Conservation (phyloP, 2,797 vertebrate genomes). For the Eulemur albifrons region DNA sequence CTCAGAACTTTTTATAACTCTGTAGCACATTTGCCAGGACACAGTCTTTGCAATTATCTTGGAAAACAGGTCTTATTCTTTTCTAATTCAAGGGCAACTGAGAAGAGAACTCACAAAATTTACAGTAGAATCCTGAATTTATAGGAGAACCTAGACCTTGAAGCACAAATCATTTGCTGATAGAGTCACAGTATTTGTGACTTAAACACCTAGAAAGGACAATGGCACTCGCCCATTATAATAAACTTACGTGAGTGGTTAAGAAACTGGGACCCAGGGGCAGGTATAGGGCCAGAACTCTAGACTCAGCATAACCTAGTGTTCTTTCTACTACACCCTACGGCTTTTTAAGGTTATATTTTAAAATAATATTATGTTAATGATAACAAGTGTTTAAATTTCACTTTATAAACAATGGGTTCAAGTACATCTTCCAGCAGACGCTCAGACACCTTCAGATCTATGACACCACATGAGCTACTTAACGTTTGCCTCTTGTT, state of each 20-base stretch:
- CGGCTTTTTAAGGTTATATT: not conserved
- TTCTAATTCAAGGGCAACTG: not conserved
- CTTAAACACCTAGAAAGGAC: not conserved
- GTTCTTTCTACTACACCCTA: not conserved
- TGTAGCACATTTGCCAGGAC: conserved; percentile 9
- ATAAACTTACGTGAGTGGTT: not conserved
- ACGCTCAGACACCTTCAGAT: not conserved
- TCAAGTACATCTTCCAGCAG: not conserved
- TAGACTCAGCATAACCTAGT: not conserved
- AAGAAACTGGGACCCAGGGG: not conserved
- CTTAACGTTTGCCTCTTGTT: not conserved
- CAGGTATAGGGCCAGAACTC: not conserved
- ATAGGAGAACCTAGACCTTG: not conserved
- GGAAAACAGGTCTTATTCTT: not conserved
- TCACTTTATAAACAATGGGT: not conserved
- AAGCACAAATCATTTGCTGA: not conserved
- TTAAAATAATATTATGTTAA: not conserved
- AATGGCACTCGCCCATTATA: not conserved
- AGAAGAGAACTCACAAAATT: not conserved
- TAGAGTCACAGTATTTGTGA: not conserved
- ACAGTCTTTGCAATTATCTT: not conserved
- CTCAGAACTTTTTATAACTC: conserved; percentile 36
- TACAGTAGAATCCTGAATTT: not conserved
- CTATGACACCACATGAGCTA: not conserved
- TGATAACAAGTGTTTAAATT: not conserved